Base-by-base conservation (phyloP, 2,113 vertebrate genomes). In the Sylvia atricapilla region DNA sequence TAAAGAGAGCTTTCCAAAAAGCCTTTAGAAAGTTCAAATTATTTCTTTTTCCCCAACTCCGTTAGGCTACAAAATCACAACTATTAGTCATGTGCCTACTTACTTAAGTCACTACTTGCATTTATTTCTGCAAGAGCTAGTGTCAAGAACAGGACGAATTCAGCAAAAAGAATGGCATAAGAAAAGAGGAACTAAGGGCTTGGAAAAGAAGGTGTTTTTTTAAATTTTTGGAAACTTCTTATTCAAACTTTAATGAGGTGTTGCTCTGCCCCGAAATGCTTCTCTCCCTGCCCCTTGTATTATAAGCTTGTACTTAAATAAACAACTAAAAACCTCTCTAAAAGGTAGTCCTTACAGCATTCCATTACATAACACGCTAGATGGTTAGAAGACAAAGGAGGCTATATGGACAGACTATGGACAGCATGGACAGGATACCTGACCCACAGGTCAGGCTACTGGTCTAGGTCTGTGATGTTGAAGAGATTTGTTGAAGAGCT, bases 311-410 rank as follows among this genome's bases (percentile, higher is more conserved):
- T 17, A 46, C 16, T 6, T 67, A 82, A 69, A 7, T 19, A 52
- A 80, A 11, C 11, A 87, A 49, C 2, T 1, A 39, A 55, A 83
- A 47, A 7, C 5, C 4, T 47, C 7, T 74, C 30, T 50, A 64
- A 9, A 3, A 53, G 7, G 21, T 23, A 73, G 28, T 8, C 7
- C 31, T 37, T 55, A 19, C 10, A 46, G 30, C 0, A 2, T 44
- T 70, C 17, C 22, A 70, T 20, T 35, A 85, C 3, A 10, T 4
- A 7, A 50, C 10, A 50, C 0, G 0, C 2, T 68, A 24, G 19
- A 39, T 22, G 4, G 12, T 41, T 25, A 74, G 44, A 77, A 50
- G 55, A 80, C 19, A 41, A 28, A 79, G 19, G 7, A 37, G 17
- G 5, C 7, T 41, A 7, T 41, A 68, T 0, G 19, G n/a, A 43